Conservation (phyloP, 1,140 invertebrate species). For the Gyrodactylus salaris region DNA sequence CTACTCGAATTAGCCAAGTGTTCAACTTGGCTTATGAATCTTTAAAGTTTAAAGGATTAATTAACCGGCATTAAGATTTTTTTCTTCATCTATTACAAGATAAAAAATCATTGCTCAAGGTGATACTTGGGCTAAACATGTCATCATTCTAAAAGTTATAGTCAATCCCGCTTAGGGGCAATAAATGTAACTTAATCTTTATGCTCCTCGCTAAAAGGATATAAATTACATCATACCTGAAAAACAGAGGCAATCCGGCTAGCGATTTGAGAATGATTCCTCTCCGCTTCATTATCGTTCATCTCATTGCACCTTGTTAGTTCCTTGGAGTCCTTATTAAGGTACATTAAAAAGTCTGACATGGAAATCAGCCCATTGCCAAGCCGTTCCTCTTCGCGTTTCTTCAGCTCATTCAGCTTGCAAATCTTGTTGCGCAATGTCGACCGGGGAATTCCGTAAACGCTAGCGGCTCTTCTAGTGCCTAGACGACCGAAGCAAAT, state of each 20-base stretch:
- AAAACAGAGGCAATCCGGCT: not conserved
- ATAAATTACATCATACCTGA: not conserved
- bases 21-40: no score
- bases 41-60: no score
- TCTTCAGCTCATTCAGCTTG: constrained; percentile 33
- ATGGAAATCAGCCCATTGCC: not conserved
- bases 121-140: no score
- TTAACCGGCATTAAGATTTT: no score
- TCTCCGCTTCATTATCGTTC: not conserved
- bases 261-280: not conserved
- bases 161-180: no score
- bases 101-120: no score
- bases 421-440: constrained; percentile 66
- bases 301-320: not conserved
- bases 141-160: no score
- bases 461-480: constrained; percentile 51
- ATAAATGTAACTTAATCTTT: no score
- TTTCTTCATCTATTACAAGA: no score
- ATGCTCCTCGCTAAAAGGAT: not conserved
- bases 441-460: constrained; percentile 70
- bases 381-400: constrained; percentile 8
- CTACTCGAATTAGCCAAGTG: no score
- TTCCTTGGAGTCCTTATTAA: not conserved
- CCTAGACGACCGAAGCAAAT: constrained; percentile 62
- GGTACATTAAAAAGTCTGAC: not conserved